A percentile compares a stretch with the other conserved stretches of the same genome.
Conservation (phyloP, 1,140 invertebrate genomes). For the Drosophila repleta region DNA sequence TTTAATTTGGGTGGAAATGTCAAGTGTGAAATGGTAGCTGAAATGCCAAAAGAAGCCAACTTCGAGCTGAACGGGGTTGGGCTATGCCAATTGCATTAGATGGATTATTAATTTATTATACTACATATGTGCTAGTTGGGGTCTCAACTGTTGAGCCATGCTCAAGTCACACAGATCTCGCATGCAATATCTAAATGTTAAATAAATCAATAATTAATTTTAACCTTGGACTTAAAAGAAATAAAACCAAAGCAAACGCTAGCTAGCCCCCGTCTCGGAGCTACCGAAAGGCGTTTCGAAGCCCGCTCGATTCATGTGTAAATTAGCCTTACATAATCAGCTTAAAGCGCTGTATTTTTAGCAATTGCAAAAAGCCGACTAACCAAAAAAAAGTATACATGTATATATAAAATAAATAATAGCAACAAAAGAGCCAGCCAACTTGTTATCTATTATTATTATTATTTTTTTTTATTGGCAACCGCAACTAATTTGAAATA, state of each 20-base stretch:
- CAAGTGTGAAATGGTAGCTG: slow-evolving; percentile 63
- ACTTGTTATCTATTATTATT: slow-evolving; percentile 48
- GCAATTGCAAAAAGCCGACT: slow-evolving; percentile 74
- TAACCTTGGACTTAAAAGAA: slow-evolving; percentile 82
- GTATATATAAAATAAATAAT: neutral
- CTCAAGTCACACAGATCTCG: slow-evolving; percentile 36
- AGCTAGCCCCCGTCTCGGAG: neutral
- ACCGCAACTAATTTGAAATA: slow-evolving; percentile 71
- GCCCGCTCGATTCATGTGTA: slow-evolving; percentile 75
- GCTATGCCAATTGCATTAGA: slow-evolving; percentile 30
- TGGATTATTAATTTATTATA: slow-evolving; percentile 6
- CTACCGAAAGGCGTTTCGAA: slow-evolving; percentile 48
- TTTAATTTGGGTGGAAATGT: slow-evolving; percentile 60
- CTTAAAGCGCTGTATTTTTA: slow-evolving; percentile 74
- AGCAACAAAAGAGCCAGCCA: slow-evolving; percentile 38
- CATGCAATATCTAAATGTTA: slow-evolving; percentile 65
- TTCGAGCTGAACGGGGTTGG: slow-evolving; percentile 24
- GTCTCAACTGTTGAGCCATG: slow-evolving; percentile 9
- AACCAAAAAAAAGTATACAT: slow-evolving; percentile 1
- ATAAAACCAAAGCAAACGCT: slow-evolving; percentile 66
- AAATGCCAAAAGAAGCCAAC: slow-evolving; percentile 59
- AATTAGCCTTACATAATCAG: slow-evolving; percentile 79
- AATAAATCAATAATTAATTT: slow-evolving; percentile 75
- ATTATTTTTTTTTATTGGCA: slow-evolving; percentile 25
- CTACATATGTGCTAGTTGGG: neutral